A percentile compares a stretch with the other conserved stretches of the same genome.
phyloP scores from a whole-genome alignment of 2,797 vertebrate genomes.

The Prionace glauca region DNA sequence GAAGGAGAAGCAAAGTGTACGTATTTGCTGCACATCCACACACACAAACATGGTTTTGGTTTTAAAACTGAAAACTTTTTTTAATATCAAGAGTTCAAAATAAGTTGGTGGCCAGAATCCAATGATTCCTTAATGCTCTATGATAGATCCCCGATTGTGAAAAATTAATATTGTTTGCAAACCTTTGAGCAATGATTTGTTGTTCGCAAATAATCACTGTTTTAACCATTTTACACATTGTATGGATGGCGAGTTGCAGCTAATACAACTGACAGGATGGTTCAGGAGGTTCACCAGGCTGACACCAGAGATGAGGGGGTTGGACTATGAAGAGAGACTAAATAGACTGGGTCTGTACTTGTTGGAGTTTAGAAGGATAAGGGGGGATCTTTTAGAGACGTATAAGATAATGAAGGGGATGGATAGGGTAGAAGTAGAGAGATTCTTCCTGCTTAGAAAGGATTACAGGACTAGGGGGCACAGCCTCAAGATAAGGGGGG shows the following conservation, averaged over 20 bases:
- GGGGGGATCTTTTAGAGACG: no score
- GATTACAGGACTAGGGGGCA: no score
- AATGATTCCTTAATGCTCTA: background rate
- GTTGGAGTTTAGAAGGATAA: no score
- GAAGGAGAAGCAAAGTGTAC: slow-evolving; percentile 20
- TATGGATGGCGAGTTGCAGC: background rate
- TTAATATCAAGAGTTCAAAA: background rate
- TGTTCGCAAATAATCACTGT: background rate
- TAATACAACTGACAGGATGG: background rate
- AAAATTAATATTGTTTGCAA: background rate
- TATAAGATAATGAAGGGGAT: no score
- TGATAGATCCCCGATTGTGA: background rate
- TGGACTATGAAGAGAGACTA: no score
- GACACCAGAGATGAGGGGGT: no score
- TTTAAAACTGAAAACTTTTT: background rate
- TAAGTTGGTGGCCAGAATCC: background rate
- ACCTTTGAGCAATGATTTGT: background rate
- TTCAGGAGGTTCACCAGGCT: background rate
- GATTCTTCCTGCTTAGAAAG: no score
- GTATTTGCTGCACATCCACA: background rate
- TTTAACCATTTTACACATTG: background rate
- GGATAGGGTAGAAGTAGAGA: no score
- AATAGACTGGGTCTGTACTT: no score
- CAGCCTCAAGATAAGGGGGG: no score
- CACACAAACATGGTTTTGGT: no score